These are phyloP conservation scores for Saiga tatarica DNA, from an alignment of 2,113 vertebrate genomes.

Conservation along the genomic window DNA sequence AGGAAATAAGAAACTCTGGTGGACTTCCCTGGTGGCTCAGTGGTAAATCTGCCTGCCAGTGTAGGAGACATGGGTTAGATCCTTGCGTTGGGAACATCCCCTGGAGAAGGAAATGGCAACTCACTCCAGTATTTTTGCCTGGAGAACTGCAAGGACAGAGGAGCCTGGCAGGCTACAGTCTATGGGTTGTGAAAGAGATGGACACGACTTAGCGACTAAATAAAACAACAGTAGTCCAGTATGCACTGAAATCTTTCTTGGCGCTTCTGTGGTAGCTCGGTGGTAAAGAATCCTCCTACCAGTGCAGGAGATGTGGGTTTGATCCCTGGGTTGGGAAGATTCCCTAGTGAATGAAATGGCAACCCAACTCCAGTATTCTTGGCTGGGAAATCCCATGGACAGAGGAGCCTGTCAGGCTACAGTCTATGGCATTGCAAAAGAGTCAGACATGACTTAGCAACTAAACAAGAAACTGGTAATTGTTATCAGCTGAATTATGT, in stretches of 20 bases:
- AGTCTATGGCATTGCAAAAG: not conserved
- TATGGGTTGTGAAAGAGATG: not conserved
- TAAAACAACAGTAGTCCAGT: not conserved
- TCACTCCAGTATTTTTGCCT: not conserved
- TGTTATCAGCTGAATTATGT: not conserved
- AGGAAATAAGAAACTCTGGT: not conserved
- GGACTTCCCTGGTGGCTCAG: not conserved
- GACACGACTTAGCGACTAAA: not conserved
- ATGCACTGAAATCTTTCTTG: not conserved
- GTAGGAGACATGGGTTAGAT: not conserved
- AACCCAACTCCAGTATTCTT: not conserved
- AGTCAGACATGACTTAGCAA: not conserved
- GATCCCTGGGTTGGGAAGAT: not conserved
- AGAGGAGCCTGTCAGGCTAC: not conserved
- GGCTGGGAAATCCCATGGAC: not conserved
- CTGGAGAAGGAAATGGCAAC: not conserved
- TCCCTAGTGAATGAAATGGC: not conserved
- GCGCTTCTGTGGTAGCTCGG: fast-evolving
- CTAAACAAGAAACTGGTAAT: not conserved
- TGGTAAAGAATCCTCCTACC: not conserved
- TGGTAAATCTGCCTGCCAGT: not conserved
- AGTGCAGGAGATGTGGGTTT: not conserved
- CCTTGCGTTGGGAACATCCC: not conserved
- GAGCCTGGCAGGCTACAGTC: not conserved
- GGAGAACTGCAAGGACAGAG: not conserved